phyloP scores from a whole-genome alignment of 53 echinoderm and acorn worm genomes.

The Actinopyga echinites region DNA sequence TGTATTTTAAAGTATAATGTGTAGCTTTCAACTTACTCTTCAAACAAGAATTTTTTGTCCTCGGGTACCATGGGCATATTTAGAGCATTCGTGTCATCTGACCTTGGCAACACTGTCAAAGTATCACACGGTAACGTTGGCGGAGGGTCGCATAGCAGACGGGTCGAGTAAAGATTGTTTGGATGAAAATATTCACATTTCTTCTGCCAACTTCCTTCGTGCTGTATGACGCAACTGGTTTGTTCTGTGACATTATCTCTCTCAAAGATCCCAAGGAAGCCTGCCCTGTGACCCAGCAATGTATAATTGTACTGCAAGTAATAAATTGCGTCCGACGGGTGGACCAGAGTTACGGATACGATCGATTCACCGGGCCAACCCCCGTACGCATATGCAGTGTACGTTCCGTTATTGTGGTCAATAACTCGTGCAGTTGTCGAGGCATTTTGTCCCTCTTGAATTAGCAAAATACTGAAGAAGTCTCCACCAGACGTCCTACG shows the following conservation, averaged over 20 bases:
- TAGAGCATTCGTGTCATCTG: slow-evolving; percentile 32
- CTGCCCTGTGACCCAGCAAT: background rate
- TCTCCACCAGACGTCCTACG: slow-evolving; percentile 32
- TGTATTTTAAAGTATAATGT: background rate
- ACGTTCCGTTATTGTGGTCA: slow-evolving; percentile 33
- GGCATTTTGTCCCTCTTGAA: slow-evolving; percentile 25
- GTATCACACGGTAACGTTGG: slow-evolving; percentile 26
- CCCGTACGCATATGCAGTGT: slow-evolving; percentile 25
- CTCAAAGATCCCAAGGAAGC: slow-evolving; percentile 6
- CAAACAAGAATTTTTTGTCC: slow-evolving; percentile 32
- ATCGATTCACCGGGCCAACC: slow-evolving; percentile 19
- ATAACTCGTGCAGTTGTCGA: slow-evolving; percentile 13
- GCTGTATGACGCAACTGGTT: slow-evolving; percentile 30
- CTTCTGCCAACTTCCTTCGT: slow-evolving; percentile 43
- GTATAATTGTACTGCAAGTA: slow-evolving; percentile 34
- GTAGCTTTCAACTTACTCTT: slow-evolving; percentile 21
- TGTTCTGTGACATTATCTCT: slow-evolving; percentile 5
- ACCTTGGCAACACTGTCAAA: slow-evolving; percentile 6
- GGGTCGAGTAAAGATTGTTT: slow-evolving; percentile 23
- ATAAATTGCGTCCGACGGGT: slow-evolving; percentile 30
- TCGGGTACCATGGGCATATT: slow-evolving; percentile 32
- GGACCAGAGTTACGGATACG: slow-evolving; percentile 3
- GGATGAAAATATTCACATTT: slow-evolving; percentile 48
- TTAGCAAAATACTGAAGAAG: slow-evolving; percentile 4
- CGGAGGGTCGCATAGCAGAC: slow-evolving; percentile 35